These are phyloP conservation scores for Turritopsis dohrnii DNA, from an alignment of 30 jellyfish, hydroid and myxozoan genomes.

Conservation along the genomic window DNA sequence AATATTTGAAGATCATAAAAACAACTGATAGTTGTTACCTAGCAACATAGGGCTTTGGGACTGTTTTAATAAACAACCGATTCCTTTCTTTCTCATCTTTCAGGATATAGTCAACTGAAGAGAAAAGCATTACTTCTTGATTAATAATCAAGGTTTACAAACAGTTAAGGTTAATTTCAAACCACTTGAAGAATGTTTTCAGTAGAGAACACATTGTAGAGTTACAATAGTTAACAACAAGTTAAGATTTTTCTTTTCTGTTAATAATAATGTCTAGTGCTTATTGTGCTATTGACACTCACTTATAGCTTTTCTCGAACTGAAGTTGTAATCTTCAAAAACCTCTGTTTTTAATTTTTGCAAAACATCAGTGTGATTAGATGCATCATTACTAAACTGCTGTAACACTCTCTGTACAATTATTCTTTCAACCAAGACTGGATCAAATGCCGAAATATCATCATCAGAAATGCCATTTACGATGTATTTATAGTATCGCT, in stretches of 20 bases:
- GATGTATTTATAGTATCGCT: conserved; percentile 83
- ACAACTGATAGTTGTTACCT: conserved; percentile 26
- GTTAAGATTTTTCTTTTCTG: too few species aligned
- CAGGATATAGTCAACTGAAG: conserved; percentile 79
- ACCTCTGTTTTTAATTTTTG: conserved; percentile 53
- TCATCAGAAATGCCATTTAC: conserved; percentile 50
- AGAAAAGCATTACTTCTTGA: too few species aligned
- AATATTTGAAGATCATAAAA: not conserved
- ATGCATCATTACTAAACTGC: conserved; percentile 16
- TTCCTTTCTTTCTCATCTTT: conserved; percentile 70
- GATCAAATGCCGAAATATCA: conserved; percentile 54
- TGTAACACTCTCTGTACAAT: conserved; percentile 38
- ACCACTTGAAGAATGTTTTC: too few species aligned
- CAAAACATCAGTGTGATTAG: conserved; percentile 27
- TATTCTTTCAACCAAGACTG: conserved; percentile 36
- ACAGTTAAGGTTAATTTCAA: too few species aligned
- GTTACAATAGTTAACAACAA: too few species aligned
- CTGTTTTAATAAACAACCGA: conserved; percentile 56
- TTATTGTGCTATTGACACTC: conserved; percentile 16
- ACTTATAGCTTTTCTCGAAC: conserved; percentile 74
- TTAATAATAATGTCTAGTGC: too few species aligned
- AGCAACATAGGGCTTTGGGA: conserved; percentile 49
- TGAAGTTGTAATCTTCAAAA: conserved; percentile 44
- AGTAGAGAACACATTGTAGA: too few species aligned
- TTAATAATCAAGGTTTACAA: too few species aligned